Evolutionary conservation across 2,797 vertebrate genomes (phyloP).

Genomic region (Bradypus variegatus): DNA sequence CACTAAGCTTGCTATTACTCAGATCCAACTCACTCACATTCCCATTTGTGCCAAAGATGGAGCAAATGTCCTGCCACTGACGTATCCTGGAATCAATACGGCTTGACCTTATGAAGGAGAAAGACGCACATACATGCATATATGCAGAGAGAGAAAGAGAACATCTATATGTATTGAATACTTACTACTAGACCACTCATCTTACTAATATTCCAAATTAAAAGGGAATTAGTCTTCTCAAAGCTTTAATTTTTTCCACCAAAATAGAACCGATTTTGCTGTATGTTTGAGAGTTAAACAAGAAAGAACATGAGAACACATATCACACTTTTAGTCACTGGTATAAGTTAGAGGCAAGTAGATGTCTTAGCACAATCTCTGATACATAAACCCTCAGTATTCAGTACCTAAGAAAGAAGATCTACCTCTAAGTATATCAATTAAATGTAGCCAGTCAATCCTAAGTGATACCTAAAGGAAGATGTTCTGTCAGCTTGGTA

Average conservation of each 20-base stretch:
- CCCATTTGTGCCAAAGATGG: accelerated
- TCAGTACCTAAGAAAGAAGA: not conserved
- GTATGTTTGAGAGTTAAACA: not conserved
- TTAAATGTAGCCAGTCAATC: not conserved
- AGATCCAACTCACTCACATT: conserved; percentile 21
- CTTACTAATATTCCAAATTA: not conserved
- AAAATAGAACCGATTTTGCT: not conserved
- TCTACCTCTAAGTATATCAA: not conserved
- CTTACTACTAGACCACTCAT: not conserved
- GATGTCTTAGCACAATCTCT: too few species aligned
- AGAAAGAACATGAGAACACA: not conserved
- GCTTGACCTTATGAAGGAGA: not conserved
- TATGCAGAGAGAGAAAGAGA: too few species aligned
- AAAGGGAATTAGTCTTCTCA: not conserved
- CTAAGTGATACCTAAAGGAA: not conserved
- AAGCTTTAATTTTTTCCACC: not conserved
- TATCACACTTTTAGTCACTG: too few species aligned
- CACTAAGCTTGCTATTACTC: not conserved
- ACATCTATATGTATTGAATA: not conserved
- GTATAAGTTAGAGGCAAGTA: not conserved
- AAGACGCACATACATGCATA: not conserved
- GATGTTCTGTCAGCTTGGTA: not conserved
- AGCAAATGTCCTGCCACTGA: not conserved
- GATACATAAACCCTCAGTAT: not conserved
- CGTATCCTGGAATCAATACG: accelerated